Percentiles rank a stretch among this genome's conserved stretches.
phyloP scores from a whole-genome alignment of 2,797 vertebrate species.

The Prunella strophiata region DNA sequence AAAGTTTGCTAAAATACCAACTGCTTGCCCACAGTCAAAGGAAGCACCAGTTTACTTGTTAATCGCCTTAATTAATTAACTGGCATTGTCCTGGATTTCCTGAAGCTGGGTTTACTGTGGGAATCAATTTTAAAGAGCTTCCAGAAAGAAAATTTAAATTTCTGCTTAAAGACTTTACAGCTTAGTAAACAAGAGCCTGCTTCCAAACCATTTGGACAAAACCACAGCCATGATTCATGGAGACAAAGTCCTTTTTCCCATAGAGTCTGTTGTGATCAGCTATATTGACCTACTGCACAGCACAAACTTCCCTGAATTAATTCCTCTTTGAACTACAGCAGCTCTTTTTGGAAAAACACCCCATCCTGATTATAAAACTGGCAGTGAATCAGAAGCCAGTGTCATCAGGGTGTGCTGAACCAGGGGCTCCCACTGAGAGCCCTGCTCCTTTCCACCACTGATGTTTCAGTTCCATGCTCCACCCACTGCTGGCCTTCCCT shows the following conservation, averaged over 20 bases:
- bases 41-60: constrained; percentile 45
- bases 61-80: constrained; percentile 69
- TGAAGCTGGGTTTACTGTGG: constrained; percentile 32
- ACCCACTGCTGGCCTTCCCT: not conserved
- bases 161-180: constrained; percentile 32
- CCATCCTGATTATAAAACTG: not conserved
- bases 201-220: constrained; percentile 44
- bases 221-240: not conserved
- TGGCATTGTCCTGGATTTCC: constrained; percentile 53
- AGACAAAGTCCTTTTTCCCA: not conserved
- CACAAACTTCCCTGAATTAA: constrained; percentile 19
- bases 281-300: constrained; percentile 31
- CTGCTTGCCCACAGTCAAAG: constrained; percentile 37
- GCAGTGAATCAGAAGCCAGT: not conserved
- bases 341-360: not conserved
- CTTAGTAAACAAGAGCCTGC: constrained; percentile 47
- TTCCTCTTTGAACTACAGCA: not conserved
- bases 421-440: not conserved
- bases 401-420: not conserved
- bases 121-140: constrained; percentile 64
- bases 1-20: constrained; percentile 50
- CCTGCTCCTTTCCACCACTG: not conserved
- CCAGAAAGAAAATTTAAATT: constrained; percentile 55
- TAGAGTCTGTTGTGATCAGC: not conserved
- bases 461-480: not conserved